These are phyloP conservation scores for Chionis minor DNA, from an alignment of 2,113 vertebrate species.

Conservation along the genomic window DNA sequence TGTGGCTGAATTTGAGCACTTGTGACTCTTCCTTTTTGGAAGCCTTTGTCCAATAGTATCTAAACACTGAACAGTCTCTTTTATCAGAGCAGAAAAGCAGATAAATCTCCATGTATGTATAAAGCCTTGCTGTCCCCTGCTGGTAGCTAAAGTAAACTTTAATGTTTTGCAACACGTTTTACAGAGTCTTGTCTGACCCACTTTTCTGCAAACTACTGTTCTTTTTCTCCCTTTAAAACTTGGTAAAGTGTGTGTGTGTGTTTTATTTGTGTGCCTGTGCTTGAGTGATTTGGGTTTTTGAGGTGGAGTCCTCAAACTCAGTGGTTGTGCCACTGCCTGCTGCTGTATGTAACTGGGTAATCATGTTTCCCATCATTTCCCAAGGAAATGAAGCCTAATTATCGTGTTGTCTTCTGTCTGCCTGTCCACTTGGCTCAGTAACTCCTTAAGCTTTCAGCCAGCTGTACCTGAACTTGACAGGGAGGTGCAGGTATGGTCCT, in stretches of 20 bases:
- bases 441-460: not conserved
- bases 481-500: not conserved
- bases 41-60: not conserved
- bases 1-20: not conserved
- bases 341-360: not conserved
- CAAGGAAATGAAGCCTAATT: not conserved
- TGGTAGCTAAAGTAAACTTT: not conserved
- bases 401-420: not conserved
- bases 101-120: not conserved
- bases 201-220: not conserved
- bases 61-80: not conserved
- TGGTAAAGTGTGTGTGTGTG: not conserved
- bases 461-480: not conserved
- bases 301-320: not conserved
- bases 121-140: constrained; percentile 37
- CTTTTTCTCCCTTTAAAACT: not conserved
- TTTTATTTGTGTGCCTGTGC: not conserved
- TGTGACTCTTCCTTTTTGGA: not conserved
- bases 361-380: too few species aligned
- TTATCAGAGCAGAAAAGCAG: not conserved
- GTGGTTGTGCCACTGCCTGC: not conserved
- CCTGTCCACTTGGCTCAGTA: not conserved
- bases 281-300: not conserved
- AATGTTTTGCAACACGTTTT: not conserved
- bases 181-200: not conserved